Conservation (phyloP, 2,797 vertebrate genomes). For the Clarias fuscus region DNA sequence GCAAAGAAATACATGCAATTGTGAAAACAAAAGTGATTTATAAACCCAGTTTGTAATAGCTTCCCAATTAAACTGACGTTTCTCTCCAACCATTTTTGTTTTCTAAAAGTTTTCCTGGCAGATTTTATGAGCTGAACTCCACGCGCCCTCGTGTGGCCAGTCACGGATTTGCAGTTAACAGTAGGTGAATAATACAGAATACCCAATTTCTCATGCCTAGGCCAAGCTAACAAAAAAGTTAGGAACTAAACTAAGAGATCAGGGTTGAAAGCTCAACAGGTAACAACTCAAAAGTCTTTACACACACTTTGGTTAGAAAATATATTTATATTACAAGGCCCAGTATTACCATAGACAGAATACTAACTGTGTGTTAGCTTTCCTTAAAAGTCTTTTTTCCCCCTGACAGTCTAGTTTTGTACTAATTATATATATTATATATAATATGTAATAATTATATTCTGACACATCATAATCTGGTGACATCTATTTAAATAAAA, state of each 20-base stretch:
- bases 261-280: neutral
- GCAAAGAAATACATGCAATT: neutral
- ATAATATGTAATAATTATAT: neutral
- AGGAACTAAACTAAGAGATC: neutral
- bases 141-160: slow-evolving; percentile 4
- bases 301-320: neutral
- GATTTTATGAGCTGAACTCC: neutral
- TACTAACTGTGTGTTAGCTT: neutral
- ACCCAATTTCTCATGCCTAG: neutral
- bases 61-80: neutral
- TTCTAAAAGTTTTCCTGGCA: neutral
- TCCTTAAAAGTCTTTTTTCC: neutral
- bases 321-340: neutral
- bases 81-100: neutral
- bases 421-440: too few relatives aligned
- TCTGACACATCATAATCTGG: neutral
- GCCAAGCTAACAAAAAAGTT: neutral
- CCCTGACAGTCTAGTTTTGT: neutral
- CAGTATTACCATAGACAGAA: neutral
- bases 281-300: neutral
- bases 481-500: neutral
- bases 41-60: neutral
- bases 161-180: neutral
- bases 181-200: neutral
- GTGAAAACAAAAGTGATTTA: neutral